Evolutionary conservation across 2,797 vertebrate genomes (phyloP).

Genomic region (Dicrostonyx torquatus): DNA sequence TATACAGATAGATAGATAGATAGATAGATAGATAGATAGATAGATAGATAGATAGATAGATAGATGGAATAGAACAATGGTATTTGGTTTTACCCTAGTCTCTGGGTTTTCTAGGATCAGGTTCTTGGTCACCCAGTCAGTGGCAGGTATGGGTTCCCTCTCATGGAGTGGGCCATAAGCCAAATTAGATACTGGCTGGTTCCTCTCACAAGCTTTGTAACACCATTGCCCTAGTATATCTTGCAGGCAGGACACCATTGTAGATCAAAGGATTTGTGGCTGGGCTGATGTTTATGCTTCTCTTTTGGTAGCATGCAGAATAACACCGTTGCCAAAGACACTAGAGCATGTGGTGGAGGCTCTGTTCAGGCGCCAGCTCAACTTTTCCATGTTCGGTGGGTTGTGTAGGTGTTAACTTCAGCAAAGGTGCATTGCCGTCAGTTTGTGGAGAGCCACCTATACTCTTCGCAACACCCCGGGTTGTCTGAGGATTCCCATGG

Average conservation of each 20-base stretch:
- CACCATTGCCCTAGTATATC: neutral
- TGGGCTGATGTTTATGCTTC: neutral
- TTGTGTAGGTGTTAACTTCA: neutral
- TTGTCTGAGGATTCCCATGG: neutral
- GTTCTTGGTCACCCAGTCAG: neutral
- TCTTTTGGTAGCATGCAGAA: neutral
- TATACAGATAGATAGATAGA: too few species aligned
- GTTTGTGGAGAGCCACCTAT: neutral
- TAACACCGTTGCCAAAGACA: neutral
- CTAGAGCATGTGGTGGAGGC: neutral
- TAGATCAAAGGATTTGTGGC: neutral
- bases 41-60: too few species aligned
- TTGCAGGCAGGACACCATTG: neutral
- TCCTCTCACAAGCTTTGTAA: neutral
- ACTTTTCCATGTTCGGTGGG: neutral
- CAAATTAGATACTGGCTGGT: neutral
- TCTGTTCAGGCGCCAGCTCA: neutral
- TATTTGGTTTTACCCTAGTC: neutral
- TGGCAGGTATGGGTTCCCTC: neutral
- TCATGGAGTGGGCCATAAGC: neutral
- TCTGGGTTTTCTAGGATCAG: neutral
- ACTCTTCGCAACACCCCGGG: neutral
- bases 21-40: too few species aligned
- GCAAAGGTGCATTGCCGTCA: neutral
- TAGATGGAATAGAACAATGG: too few species aligned